Percentiles rank a stretch among this genome's conserved stretches.
phyloP scores from a whole-genome alignment of 2,888 invertebrate species.

The Nemapogon koenigi region DNA sequence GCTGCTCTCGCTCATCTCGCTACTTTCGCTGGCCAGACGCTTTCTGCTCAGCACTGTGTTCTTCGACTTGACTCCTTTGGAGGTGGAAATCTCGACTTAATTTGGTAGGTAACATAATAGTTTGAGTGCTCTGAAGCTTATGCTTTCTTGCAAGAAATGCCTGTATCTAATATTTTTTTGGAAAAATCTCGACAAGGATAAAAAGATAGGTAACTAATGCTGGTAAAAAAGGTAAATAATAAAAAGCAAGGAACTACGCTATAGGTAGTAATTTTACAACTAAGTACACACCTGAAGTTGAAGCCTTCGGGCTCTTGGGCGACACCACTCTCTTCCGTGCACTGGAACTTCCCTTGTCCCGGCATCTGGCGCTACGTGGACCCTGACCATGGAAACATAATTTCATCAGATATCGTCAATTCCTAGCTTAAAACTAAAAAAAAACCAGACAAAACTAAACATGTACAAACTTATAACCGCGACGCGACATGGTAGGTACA shows the following conservation, averaged over 20 bases:
- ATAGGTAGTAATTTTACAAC: no score
- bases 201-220: no score
- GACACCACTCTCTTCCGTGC: slow-evolving; percentile 45
- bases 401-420: no score
- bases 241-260: no score
- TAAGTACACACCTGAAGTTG: slow-evolving; percentile 43
- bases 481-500: no score
- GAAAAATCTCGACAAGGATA: no score
- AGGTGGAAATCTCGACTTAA: neutral
- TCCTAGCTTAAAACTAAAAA: no score
- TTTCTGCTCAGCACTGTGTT: slow-evolving; percentile 27
- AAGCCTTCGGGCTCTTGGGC: slow-evolving; percentile 58
- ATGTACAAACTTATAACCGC: no score
- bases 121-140: neutral
- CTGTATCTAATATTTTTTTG: no score
- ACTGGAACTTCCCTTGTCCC: slow-evolving; percentile 46
- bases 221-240: no score
- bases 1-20: slow-evolving; percentile 49
- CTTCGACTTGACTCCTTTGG: slow-evolving; percentile 17
- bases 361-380: slow-evolving; percentile 45
- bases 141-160: neutral
- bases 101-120: neutral
- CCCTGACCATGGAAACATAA: no score
- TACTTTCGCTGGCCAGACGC: slow-evolving; percentile 50
- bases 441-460: no score